phyloP scores from a whole-genome alignment of 2,113 vertebrate species.

The Sphyrna mokarran region DNA sequence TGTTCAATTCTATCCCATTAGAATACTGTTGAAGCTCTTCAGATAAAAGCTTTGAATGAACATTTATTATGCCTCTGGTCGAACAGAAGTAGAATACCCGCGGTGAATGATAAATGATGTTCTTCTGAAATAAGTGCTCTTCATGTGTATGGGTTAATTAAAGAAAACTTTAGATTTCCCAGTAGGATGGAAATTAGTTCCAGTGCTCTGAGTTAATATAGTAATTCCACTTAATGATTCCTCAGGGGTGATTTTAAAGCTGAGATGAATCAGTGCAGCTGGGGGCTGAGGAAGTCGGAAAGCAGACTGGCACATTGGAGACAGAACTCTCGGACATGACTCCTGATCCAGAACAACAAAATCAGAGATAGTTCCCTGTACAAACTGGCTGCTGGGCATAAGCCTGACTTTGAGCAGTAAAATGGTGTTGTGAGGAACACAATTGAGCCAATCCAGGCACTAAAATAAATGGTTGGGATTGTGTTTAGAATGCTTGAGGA shows the following conservation, averaged over 20 bases:
- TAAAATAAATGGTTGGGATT: background rate
- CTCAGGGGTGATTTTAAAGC: background rate
- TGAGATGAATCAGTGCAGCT: background rate
- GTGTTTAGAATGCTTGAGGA: background rate
- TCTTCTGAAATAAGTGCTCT: background rate
- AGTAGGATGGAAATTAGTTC: background rate
- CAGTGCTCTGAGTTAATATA: background rate
- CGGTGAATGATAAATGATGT: background rate
- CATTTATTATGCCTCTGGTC: background rate
- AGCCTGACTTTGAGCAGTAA: background rate
- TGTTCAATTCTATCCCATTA: background rate
- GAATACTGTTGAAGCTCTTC: background rate
- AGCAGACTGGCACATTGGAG: background rate
- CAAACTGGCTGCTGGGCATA: background rate
- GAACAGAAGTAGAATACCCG: background rate
- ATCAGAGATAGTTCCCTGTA: background rate
- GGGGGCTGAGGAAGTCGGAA: background rate
- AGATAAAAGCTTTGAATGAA: background rate
- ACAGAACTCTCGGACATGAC: background rate
- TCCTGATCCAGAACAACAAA: background rate
- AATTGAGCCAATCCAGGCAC: background rate
- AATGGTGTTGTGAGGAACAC: background rate
- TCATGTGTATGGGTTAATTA: background rate
- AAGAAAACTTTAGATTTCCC: slow-evolving; percentile 3
- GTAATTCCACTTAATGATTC: background rate